Conservation (phyloP, 2,888 invertebrate genomes). For the Coelinius sp. region DNA sequence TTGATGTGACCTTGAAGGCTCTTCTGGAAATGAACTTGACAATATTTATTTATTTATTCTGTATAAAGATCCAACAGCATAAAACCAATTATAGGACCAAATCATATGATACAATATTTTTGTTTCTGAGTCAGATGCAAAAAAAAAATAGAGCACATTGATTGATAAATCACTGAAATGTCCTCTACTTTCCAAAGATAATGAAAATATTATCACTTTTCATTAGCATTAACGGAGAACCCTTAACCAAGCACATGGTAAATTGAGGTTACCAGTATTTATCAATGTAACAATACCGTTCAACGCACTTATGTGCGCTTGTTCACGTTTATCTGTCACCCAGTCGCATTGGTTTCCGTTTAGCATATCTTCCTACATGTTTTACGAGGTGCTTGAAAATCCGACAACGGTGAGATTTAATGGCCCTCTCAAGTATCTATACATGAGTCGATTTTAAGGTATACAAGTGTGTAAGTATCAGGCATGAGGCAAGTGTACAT, state of each 20-base stretch:
- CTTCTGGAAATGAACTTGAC: not conserved
- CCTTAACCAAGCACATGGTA: not conserved
- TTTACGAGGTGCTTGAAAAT: slow-evolving; percentile 35
- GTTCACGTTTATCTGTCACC: slow-evolving; percentile 35
- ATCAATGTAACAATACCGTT: slow-evolving; percentile 10
- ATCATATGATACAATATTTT: too few relatives aligned
- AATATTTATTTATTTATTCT: too few relatives aligned
- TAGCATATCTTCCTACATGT: slow-evolving; percentile 41
- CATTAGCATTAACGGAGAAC: not conserved
- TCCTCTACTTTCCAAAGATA: not conserved
- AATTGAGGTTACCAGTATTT: slow-evolving; percentile 9
- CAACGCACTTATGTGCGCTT: slow-evolving; percentile 16
- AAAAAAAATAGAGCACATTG: not conserved
- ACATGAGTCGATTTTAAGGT: not conserved
- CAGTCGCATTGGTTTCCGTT: slow-evolving; percentile 48
- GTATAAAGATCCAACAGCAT: too few relatives aligned
- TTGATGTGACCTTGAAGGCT: not conserved
- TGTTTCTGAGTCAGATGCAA: too few relatives aligned
- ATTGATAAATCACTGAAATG: not conserved
- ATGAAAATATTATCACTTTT: not conserved
- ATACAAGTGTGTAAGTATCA: not conserved
- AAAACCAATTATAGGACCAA: too few relatives aligned
- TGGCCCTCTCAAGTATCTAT: slow-evolving; percentile 25
- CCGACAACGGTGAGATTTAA: slow-evolving; percentile 39
- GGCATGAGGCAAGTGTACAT: not conserved